phyloP scores from a whole-genome alignment of 2,113 vertebrate species.

The Odocoileus virginianus region DNA sequence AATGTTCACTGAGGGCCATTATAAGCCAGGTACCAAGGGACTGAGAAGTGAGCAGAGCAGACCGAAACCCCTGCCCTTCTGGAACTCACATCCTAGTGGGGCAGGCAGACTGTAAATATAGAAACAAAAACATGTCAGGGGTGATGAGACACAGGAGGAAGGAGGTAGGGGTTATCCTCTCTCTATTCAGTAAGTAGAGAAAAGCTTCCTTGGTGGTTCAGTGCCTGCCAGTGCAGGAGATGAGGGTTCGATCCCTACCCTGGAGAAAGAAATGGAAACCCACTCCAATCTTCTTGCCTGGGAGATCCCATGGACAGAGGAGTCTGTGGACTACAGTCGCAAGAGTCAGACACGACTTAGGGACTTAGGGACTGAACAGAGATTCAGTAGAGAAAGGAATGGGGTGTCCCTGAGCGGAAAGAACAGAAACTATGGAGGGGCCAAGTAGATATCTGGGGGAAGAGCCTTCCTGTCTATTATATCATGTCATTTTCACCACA shows the following conservation, averaged over 20 bases:
- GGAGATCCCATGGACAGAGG: background rate
- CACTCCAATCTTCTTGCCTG: background rate
- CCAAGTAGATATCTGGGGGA: background rate
- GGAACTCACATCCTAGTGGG: background rate
- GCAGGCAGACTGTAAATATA: background rate
- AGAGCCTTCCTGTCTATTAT: background rate
- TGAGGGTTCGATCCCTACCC: rapidly evolving
- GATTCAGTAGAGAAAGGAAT: background rate
- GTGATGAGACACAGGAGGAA: background rate
- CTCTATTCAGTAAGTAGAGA: background rate
- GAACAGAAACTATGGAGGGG: background rate
- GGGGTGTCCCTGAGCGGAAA: too few species aligned
- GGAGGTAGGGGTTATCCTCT: background rate
- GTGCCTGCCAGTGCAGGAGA: background rate
- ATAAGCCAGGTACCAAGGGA: background rate
- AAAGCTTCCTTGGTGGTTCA: background rate
- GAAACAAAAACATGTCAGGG: background rate
- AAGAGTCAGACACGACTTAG: background rate
- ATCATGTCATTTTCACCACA: background rate
- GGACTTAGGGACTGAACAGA: background rate
- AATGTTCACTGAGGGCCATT: background rate
- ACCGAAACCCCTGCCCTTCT: background rate
- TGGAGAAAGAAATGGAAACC: background rate
- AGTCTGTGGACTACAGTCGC: background rate
- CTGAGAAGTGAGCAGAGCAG: background rate